Percentiles rank a stretch among this genome's conserved stretches.
Conservation (phyloP, 2,797 vertebrate species). For the Peromyscus melanophrys region DNA sequence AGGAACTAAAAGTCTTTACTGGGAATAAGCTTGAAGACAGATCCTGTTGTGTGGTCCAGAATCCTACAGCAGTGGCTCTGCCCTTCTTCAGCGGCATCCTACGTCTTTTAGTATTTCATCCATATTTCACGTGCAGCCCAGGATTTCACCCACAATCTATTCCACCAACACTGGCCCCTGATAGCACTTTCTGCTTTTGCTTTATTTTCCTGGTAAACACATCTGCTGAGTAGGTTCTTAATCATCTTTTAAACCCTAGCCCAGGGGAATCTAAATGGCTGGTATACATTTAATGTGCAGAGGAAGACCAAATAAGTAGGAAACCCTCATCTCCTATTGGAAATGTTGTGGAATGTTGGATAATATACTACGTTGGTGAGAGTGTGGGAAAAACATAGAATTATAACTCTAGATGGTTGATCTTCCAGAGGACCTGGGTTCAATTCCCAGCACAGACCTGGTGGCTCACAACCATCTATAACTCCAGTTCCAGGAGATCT, state of each 20-base stretch:
- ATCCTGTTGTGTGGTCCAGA: neutral
- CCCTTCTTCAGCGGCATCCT: accelerated
- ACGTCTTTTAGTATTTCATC: neutral
- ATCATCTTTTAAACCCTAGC: neutral
- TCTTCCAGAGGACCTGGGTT: neutral
- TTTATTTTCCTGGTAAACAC: neutral
- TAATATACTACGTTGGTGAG: neutral
- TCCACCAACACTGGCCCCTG: neutral
- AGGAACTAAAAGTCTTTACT: neutral
- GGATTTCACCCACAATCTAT: neutral
- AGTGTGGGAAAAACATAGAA: neutral
- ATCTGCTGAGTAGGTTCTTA: neutral
- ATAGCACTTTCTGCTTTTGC: neutral
- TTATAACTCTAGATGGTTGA: neutral
- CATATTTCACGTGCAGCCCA: neutral
- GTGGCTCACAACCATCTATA: neutral
- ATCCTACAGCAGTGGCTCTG: neutral
- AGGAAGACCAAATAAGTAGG: neutral
- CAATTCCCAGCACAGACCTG: neutral
- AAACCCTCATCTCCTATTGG: neutral
- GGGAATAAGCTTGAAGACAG: neutral
- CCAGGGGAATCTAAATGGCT: neutral
- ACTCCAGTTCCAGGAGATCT: neutral
- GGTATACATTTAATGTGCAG: neutral
- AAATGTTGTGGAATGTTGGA: neutral